Percentiles rank a stretch among this genome's conserved stretches.
phyloP scores from a whole-genome alignment of 2,888 invertebrate genomes.

The Platycheirus albimanus region DNA sequence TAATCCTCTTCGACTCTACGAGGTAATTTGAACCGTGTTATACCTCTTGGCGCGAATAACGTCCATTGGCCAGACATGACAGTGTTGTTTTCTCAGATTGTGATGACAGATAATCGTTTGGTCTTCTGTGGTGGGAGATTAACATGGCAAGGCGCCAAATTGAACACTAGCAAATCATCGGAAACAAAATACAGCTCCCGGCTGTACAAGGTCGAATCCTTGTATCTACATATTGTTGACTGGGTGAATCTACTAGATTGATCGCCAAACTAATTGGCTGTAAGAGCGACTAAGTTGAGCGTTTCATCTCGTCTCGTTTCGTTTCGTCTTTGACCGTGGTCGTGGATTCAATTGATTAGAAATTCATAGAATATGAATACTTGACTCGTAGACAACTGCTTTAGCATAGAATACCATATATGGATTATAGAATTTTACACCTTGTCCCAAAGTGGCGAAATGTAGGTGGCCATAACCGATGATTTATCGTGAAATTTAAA shows the following conservation, averaged over 20 bases:
- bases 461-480: conserved; percentile 72
- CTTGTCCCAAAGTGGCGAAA: conserved; percentile 32
- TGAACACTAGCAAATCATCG: conserved; percentile 31
- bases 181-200: conserved; percentile 53
- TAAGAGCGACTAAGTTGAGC: conserved; percentile 30
- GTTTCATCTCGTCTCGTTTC: neutral
- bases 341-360: conserved; percentile 45
- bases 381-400: neutral
- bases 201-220: conserved; percentile 70
- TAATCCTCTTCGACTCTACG: conserved; percentile 48
- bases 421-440: conserved; percentile 62
- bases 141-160: conserved; percentile 66
- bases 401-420: conserved; percentile 57
- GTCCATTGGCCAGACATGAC: conserved; percentile 40
- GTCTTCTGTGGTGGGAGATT: conserved; percentile 35
- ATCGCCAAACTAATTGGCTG: conserved; percentile 66
- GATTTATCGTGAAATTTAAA: conserved; percentile 72
- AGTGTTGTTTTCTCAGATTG: conserved; percentile 42
- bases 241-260: conserved; percentile 60
- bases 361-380: neutral
- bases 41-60: conserved; percentile 61
- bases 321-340: conserved; percentile 49
- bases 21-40: conserved; percentile 67
- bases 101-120: conserved; percentile 68
- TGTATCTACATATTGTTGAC: conserved; percentile 32